A percentile compares a stretch with the other conserved stretches of the same genome.
These are phyloP conservation scores for Hydrozoanthus gracilis DNA, from an alignment of 92 coral and sea anemone species.

Conservation along the genomic window DNA sequence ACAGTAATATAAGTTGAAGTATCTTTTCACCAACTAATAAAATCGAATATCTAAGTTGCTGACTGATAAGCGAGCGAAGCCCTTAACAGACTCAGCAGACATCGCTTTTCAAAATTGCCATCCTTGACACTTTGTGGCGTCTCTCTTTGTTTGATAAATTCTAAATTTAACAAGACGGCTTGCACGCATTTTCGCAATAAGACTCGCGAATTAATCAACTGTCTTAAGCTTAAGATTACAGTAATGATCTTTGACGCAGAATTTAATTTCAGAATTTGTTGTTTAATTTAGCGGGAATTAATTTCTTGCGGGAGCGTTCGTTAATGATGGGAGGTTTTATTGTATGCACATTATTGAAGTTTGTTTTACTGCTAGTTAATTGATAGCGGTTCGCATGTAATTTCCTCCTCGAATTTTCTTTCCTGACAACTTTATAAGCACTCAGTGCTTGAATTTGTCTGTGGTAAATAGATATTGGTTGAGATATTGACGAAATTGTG, in stretches of 20 bases:
- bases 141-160: background rate
- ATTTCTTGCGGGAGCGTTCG: slow-evolving; percentile 27
- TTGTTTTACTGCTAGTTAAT: slow-evolving; percentile 64
- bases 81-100: too few relatives aligned
- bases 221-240: slow-evolving; percentile 1
- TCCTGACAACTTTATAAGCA: slow-evolving; percentile 40
- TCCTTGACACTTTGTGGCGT: too few relatives aligned
- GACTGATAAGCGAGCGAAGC: too few relatives aligned
- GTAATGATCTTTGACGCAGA: slow-evolving; percentile 40
- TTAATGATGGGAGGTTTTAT: slow-evolving; percentile 13
- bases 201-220: slow-evolving; percentile 5
- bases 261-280: slow-evolving; percentile 35
- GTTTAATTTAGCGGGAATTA: slow-evolving; percentile 46
- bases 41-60: slow-evolving; percentile 20
- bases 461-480: slow-evolving; percentile 40
- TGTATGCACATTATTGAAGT: slow-evolving; percentile 52
- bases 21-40: slow-evolving; percentile 3
- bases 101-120: too few relatives aligned
- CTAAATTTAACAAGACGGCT: background rate
- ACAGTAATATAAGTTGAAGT: slow-evolving; percentile 9
- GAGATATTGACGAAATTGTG: slow-evolving; percentile 39
- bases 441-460: slow-evolving; percentile 21
- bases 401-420: slow-evolving; percentile 30
- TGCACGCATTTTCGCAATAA: slow-evolving; percentile 1
- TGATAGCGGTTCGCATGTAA: slow-evolving; percentile 66